A percentile compares a stretch with the other conserved stretches of the same genome.
Evolutionary conservation across 1,140 invertebrate genomes (phyloP).

Genomic region (Brachionus paranguensis): DNA sequence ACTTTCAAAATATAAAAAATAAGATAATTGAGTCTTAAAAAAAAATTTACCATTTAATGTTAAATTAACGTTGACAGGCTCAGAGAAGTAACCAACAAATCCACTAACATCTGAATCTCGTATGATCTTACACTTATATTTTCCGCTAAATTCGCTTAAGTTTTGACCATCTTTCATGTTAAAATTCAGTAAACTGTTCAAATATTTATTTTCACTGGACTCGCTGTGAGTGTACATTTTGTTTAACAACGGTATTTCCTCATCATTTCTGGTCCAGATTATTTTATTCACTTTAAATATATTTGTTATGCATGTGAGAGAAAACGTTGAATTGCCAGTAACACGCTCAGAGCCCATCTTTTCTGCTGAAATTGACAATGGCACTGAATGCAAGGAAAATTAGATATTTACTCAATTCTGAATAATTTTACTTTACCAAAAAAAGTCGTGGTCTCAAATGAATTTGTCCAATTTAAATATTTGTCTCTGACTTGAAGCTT

Average conservation of each 20-base stretch:
- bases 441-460: background rate
- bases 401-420: background rate
- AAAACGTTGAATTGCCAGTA: background rate
- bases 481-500: constrained; percentile 27
- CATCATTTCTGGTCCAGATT: background rate
- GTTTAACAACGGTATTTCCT: background rate
- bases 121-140: constrained; percentile 17
- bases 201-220: background rate
- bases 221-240: background rate
- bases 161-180: background rate
- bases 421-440: background rate
- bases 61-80: background rate
- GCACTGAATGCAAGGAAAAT: background rate
- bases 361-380: background rate
- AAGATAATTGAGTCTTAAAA: too few species aligned
- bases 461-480: constrained; percentile 22
- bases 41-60: background rate
- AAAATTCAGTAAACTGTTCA: background rate
- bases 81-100: background rate
- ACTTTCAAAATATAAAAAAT: too few species aligned
- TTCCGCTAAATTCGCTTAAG: background rate
- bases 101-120: background rate
- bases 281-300: background rate
- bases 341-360: background rate
- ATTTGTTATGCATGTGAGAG: background rate